Base-by-base conservation (phyloP, 1,140 invertebrate genomes). In the Aphidius ervi region DNA sequence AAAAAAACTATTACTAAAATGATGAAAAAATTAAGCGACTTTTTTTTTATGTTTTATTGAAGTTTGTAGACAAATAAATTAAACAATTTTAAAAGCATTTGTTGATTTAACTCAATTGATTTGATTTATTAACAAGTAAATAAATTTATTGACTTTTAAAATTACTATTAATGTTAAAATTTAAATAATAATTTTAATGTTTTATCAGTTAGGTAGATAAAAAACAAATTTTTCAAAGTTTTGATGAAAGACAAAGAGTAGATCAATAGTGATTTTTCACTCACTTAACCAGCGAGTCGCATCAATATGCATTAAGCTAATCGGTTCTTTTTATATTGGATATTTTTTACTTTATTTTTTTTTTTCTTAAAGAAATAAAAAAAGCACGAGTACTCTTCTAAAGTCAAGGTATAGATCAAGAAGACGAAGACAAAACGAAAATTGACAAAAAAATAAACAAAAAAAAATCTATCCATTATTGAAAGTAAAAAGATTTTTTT, bases 241-340 rank as follows among this genome's bases (percentile, higher is more conserved):
- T 31, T 4, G 4, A 31, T 31, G 16, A 16, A 16, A 31, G 23
- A 31, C 23, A 31, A 4, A 65, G 63, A 67, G 67, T 68, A 74
- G 73, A 78, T 78, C 75, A 75, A 77, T 79, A 75, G 75, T 74
- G 76, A 79, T 79, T 79, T 78, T 78, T 79, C 76, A 79, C 76
- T 79, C 75, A 79, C 75, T 79, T 79, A 79, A 71, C 52, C 23
- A 65, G 71, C 64, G 66, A 70, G 61, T 70, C 72, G 67, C 77
- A 79, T 79, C 77, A 79, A 79, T 79, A 78, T 79, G 75, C 77
- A 79, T 79, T 79, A 79, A 79, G 76, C 70, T 72, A 71, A 79
- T 79, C 76, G 75, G 71, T 73, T 75, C 72, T 73, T 72, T 72
- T 71, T 75, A 31, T 31, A 70, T 76, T 72, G 73, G 66, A 62